Percentiles rank a stretch among this genome's conserved stretches.
phyloP scores from a whole-genome alignment of 2,888 invertebrate genomes.

The Dastarcus helophoroides region DNA sequence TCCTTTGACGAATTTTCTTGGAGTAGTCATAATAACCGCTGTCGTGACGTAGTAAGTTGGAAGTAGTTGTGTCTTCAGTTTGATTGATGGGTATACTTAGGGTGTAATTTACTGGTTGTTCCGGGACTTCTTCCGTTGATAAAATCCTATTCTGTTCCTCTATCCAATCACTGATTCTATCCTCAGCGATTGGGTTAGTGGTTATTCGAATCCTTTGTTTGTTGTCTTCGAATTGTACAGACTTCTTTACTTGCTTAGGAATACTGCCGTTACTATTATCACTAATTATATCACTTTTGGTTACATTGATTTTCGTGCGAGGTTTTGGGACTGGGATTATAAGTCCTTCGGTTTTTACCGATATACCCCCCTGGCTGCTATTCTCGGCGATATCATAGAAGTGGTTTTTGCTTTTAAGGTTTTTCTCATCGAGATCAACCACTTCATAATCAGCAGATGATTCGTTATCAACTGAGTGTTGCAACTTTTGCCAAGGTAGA shows the following conservation, averaged over 20 bases:
- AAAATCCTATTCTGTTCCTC: constrained; percentile 33
- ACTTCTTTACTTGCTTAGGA: constrained; percentile 31
- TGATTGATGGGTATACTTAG: background rate
- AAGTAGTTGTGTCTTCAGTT: constrained; percentile 6
- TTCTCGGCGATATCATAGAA: no score
- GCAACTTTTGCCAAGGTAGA: constrained; percentile 21
- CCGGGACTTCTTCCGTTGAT: constrained; percentile 10
- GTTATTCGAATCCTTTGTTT: constrained; percentile 11
- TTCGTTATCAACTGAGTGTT: constrained; percentile 9
- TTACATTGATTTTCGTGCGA: constrained; percentile 21
- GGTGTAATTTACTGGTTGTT: constrained; percentile 8
- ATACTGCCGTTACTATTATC: constrained; percentile 24
- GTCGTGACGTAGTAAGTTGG: constrained; percentile 25
- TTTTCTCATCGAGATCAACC: no score
- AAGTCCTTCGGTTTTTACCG: constrained; percentile 4
- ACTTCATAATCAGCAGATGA: no score
- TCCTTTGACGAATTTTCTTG: constrained; percentile 31
- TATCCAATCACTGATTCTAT: constrained; percentile 32
- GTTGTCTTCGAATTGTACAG: constrained; percentile 32
- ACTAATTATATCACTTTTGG: no score
- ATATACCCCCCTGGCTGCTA: no score
- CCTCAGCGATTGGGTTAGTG: constrained; percentile 14
- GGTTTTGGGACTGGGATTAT: constrained; percentile 26
- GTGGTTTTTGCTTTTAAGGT: no score
- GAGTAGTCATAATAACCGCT: constrained; percentile 32